Base-by-base conservation (phyloP, 2,113 vertebrate genomes). In the Hyperopisus bebe region DNA sequence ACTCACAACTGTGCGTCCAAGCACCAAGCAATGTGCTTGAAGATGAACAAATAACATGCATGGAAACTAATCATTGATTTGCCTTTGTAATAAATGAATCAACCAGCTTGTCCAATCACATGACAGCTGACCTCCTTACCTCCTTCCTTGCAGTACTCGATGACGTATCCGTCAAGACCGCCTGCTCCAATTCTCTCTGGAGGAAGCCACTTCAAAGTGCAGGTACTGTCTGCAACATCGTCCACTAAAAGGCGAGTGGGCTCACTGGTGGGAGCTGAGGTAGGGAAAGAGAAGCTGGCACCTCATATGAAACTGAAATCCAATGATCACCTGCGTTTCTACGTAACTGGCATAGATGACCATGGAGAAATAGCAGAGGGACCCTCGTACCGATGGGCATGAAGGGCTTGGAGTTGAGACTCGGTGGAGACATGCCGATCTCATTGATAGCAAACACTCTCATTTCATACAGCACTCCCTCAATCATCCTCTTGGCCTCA, bases 401-500 rank as follows among this genome's bases (percentile, higher is more conserved):
- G 93, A 96, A 96, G 39, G 96, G 95, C 88, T 96, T 96, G 89
- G 96, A 96, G 91, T 0, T 95, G 88, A 94, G 89, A 89, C 97
- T 98, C 17, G 97, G 97, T 90, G 91, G 96, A 2, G 97, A 97
- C 51, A 97, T 47, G 0, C 98, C 98, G 0, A 98, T 98, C 92
- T 95, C 95, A 2, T 98, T 98, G 90, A 98, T 93, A 0, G 98
- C 97, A 0, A 95, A 98, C 62, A 98, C 97, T 10, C 97, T 96
- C 96, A 98, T 98, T 95, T 98, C 98, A 0, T 98, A 98, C 35
- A 97, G 88, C 19, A 97, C 0, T 0, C 98, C 98, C 92, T 98
- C 98, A n/a, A 98, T 98, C 98, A 98, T 98, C 91, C 95, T 96
- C 92, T 96, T 97, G 5, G 97, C 96, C 90, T 97, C 96, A 0